These are phyloP conservation scores for Scalopus aquaticus DNA, from an alignment of 2,113 vertebrate genomes.

Conservation along the genomic window DNA sequence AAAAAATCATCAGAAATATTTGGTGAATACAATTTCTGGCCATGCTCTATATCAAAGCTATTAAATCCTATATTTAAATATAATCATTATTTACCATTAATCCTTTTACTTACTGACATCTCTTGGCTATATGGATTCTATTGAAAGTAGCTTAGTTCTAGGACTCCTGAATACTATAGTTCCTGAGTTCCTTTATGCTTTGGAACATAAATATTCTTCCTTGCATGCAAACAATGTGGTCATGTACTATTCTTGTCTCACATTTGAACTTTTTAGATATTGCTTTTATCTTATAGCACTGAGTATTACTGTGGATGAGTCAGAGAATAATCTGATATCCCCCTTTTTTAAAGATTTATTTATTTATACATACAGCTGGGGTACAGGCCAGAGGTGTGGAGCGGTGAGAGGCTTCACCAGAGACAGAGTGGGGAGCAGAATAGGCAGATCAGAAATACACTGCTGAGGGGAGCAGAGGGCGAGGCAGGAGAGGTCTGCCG, in stretches of 20 bases:
- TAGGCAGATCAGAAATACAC: too few species aligned
- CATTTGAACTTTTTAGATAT: constrained; percentile 4
- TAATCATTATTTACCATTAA: neutral
- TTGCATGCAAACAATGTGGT: neutral
- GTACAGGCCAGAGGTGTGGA: too few species aligned
- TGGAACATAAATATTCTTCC: neutral
- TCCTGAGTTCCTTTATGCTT: neutral
- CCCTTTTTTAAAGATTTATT: too few species aligned
- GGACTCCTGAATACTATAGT: neutral
- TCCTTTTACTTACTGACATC: constrained; percentile 5
- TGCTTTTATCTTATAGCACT: neutral
- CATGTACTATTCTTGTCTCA: neutral
- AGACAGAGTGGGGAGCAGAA: too few species aligned
- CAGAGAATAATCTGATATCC: neutral
- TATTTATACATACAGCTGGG: too few species aligned
- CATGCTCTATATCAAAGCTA: neutral
- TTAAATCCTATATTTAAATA: constrained; percentile 34
- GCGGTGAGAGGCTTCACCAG: too few species aligned
- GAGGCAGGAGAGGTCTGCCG: too few species aligned
- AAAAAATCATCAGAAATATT: constrained; percentile 20
- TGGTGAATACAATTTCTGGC: neutral
- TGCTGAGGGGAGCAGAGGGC: too few species aligned
- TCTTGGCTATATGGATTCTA: neutral
- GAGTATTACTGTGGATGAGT: neutral
- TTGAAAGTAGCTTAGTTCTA: neutral